These are phyloP conservation scores for Nyleta sp. DNA, from an alignment of 2,888 invertebrate genomes.

Conservation along the genomic window DNA sequence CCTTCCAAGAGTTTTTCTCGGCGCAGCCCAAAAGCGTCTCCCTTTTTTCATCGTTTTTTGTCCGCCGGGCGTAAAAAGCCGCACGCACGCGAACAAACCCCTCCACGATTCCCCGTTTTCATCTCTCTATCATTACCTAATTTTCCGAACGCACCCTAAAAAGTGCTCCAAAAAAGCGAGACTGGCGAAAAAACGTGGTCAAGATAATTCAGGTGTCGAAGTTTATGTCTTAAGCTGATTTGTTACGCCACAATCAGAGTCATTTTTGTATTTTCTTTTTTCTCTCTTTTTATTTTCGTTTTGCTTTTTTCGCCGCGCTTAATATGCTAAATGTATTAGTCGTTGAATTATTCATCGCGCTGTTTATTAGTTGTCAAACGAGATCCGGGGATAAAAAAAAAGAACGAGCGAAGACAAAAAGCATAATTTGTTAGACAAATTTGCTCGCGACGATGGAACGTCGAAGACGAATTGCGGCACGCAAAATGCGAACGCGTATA, in stretches of 20 bases:
- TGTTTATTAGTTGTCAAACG: constrained; percentile 46
- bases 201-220: background rate
- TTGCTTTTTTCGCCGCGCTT: constrained; percentile 24
- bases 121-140: constrained; percentile 44
- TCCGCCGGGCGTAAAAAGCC: constrained; percentile 37
- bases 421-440: constrained; percentile 23
- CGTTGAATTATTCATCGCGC: constrained; percentile 40
- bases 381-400: background rate
- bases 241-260: background rate
- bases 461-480: constrained; percentile 25
- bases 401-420: background rate
- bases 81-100: constrained; percentile 51
- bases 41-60: constrained; percentile 35
- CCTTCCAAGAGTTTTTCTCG: constrained; percentile 43
- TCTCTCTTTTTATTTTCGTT: too few species aligned
- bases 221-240: background rate
- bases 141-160: constrained; percentile 41
- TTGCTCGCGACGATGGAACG: constrained; percentile 12
- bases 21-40: constrained; percentile 41
- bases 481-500: constrained; percentile 8
- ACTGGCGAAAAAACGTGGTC: constrained; percentile 1
- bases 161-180: background rate
- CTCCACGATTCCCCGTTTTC: constrained; percentile 25
- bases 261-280: too few species aligned
- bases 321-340: constrained; percentile 45